phyloP scores from a whole-genome alignment of 2,888 invertebrate genomes.

The Oscheius sp. region DNA sequence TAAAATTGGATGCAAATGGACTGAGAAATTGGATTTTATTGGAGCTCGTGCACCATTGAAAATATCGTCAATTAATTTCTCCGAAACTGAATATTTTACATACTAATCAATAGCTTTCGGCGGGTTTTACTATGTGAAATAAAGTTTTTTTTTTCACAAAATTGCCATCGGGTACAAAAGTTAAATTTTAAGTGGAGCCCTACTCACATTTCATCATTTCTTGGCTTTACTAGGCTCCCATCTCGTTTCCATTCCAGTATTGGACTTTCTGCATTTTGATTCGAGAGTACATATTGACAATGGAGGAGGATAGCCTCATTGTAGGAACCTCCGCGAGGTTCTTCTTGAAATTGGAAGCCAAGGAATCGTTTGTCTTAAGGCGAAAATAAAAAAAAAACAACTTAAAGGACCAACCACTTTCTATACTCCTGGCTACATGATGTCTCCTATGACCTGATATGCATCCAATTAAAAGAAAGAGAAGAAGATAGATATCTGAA shows the following conservation, averaged over 20 bases:
- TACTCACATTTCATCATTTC: conserved; percentile 15
- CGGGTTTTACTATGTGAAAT: too few relatives aligned
- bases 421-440: background rate
- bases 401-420: conserved; percentile 9
- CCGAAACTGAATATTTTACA: too few relatives aligned
- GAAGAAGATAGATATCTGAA: background rate
- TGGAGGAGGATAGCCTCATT: conserved; percentile 32
- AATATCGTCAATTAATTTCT: too few relatives aligned
- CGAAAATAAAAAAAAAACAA: background rate
- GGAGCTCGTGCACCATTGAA: too few relatives aligned
- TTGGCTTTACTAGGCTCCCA: conserved; percentile 25
- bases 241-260: conserved; percentile 50
- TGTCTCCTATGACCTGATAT: conserved; percentile 2
- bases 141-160: too few relatives aligned
- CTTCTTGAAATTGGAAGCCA: conserved; percentile 23
- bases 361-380: conserved; percentile 28
- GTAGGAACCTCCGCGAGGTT: conserved; percentile 1
- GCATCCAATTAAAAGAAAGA: background rate
- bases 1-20: too few relatives aligned
- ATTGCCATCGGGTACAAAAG: too few relatives aligned
- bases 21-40: too few relatives aligned
- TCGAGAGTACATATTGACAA: conserved; percentile 44
- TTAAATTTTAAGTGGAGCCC: too few relatives aligned
- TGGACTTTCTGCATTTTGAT: conserved; percentile 34
- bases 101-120: too few relatives aligned